Evolutionary conservation across 2,888 invertebrate genomes (phyloP).

Genomic region (Mylabris sibirica): DNA sequence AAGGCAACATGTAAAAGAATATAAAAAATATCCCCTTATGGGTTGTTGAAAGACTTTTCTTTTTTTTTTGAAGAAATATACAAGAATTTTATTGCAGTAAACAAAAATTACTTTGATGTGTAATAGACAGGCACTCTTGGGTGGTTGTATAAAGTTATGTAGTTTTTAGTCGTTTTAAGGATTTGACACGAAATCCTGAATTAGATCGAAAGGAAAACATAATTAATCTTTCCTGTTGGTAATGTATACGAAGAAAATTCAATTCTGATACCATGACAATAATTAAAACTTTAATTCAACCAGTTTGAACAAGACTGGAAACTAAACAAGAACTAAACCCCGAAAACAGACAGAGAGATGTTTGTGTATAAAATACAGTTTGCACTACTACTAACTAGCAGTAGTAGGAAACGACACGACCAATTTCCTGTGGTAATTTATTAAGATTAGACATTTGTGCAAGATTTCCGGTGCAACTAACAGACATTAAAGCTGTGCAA

Average conservation of each 20-base stretch:
- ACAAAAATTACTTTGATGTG: no score
- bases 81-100: no score
- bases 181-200: not conserved
- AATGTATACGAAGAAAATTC: not conserved
- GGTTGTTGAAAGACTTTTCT: not conserved
- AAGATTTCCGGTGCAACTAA: slow-evolving; percentile 13
- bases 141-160: not conserved
- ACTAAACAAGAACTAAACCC: not conserved
- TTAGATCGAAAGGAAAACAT: not conserved
- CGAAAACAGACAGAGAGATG: not conserved
- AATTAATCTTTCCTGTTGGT: not conserved
- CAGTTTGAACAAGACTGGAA: not conserved
- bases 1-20: not conserved
- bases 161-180: not conserved
- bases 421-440: slow-evolving; percentile 11
- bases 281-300: not conserved
- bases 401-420: not conserved
- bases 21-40: not conserved
- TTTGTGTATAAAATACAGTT: not conserved
- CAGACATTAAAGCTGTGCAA: slow-evolving; percentile 16
- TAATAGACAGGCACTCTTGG: not conserved
- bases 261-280: not conserved
- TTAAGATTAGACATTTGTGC: slow-evolving; percentile 7
- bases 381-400: not conserved
- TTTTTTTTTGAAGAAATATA: not conserved